A percentile compares a stretch with the other conserved stretches of the same genome.
phyloP scores from a whole-genome alignment of 2,797 vertebrate genomes.

The Eurystomus glaucurus region DNA sequence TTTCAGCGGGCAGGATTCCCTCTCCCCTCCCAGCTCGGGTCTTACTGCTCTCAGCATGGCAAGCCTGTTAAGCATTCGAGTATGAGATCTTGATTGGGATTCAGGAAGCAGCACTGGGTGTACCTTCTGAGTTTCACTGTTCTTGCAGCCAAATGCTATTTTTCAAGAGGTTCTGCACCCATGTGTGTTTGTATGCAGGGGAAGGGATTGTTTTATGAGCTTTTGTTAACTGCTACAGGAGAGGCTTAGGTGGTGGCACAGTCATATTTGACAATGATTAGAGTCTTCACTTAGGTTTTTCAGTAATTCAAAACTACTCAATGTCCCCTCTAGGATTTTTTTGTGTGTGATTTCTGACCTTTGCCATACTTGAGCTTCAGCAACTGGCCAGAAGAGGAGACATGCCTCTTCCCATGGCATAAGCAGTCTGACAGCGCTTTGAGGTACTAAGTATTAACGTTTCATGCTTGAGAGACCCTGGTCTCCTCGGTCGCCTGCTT shows the following conservation, averaged over 20 bases:
- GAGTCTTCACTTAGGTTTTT: not conserved
- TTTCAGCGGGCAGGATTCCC: accelerated
- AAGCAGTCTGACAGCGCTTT: not conserved
- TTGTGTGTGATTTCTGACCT: not conserved
- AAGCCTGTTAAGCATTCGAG: accelerated
- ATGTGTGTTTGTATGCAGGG: accelerated
- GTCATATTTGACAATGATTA: not conserved
- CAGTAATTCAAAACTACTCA: not conserved
- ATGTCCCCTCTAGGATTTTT: not conserved
- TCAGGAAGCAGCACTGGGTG: not conserved
- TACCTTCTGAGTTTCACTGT: accelerated
- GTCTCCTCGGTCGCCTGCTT: not conserved
- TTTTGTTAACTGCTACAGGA: not conserved
- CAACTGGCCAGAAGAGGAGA: not conserved
- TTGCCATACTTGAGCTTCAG: not conserved
- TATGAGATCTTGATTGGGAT: accelerated
- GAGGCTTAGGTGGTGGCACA: accelerated
- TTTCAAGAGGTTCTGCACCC: not conserved
- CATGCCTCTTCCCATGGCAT: not conserved
- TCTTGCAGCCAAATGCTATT: not conserved
- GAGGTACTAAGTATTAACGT: not conserved
- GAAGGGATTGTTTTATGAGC: not conserved
- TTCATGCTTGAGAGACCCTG: not conserved
- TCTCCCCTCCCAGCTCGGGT: not conserved
- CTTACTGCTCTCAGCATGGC: accelerated